Percentiles rank a stretch among this genome's conserved stretches.
phyloP scores from a whole-genome alignment of 2,113 vertebrate genomes.

The Bagarius yarrelli region DNA sequence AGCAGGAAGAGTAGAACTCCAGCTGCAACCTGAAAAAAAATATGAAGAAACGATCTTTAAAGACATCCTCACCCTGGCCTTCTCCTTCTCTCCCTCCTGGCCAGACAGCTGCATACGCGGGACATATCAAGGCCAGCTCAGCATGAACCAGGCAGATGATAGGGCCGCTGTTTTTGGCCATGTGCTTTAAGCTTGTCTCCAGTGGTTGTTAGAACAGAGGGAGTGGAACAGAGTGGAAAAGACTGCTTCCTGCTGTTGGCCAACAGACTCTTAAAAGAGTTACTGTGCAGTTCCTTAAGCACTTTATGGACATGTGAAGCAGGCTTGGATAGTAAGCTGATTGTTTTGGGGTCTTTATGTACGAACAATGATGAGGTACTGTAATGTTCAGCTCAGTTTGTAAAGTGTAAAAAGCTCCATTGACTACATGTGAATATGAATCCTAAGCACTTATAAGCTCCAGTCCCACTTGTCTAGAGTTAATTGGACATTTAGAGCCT shows the following conservation, averaged over 20 bases:
- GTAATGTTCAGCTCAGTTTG: neutral
- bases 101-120: constrained; percentile 33
- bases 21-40: constrained; percentile 9
- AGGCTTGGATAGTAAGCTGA: neutral
- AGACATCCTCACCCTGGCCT: constrained; percentile 30
- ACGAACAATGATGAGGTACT: neutral
- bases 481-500: neutral
- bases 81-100: constrained; percentile 25
- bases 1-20: constrained; percentile 26
- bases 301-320: constrained; percentile 32
- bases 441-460: neutral
- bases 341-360: neutral
- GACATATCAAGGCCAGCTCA: constrained; percentile 45
- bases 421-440: neutral
- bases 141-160: constrained; percentile 35
- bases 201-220: constrained; percentile 13
- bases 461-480: neutral
- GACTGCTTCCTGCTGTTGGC: constrained; percentile 28
- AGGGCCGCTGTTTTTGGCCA: constrained; percentile 2
- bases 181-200: neutral
- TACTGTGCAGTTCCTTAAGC: constrained; percentile 19
- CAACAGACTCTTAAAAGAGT: constrained; percentile 34
- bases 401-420: neutral
- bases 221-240: constrained; percentile 13
- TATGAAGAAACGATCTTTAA: constrained; percentile 25